Percentiles rank a stretch among this genome's conserved stretches.
Evolutionary conservation across 30 jellyfish, hydroid and myxozoan species (phyloP).

Genomic region (Mastigias papua): DNA sequence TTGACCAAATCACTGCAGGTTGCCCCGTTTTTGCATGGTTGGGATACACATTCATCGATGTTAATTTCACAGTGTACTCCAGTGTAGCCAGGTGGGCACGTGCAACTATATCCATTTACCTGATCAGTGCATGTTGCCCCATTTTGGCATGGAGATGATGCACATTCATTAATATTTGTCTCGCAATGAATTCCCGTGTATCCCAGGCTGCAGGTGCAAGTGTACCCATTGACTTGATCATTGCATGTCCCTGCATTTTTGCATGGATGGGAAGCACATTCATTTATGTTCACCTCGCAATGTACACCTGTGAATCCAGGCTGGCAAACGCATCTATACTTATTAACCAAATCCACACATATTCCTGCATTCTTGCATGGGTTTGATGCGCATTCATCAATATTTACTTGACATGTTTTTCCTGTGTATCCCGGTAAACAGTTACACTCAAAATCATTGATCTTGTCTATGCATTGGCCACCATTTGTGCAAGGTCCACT

Average conservation of each 20-base stretch:
- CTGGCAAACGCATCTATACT: conserved; percentile 48
- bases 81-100: conserved; percentile 67
- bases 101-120: conserved; percentile 37
- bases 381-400: conserved; percentile 66
- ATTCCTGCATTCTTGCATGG: conserved; percentile 70
- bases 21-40: conserved; percentile 69
- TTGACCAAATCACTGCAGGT: conserved; percentile 60
- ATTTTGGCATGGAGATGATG: conserved; percentile 69
- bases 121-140: conserved; percentile 63
- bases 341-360: conserved; percentile 68
- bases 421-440: conserved; percentile 82
- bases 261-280: conserved; percentile 69
- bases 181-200: conserved; percentile 64
- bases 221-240: conserved; percentile 57
- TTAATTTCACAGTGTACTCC: conserved; percentile 46
- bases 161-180: conserved; percentile 65
- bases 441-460: conserved; percentile 55
- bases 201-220: conserved; percentile 59
- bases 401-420: conserved; percentile 53
- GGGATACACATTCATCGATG: conserved; percentile 64
- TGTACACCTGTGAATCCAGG: conserved; percentile 68
- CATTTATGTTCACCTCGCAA: conserved; percentile 61
- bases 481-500: conserved; percentile 77
- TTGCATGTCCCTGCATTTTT: conserved; percentile 58
- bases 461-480: conserved; percentile 61